Conservation (phyloP, 2,888 invertebrate genomes). For the Gymnocheta viridis region DNA sequence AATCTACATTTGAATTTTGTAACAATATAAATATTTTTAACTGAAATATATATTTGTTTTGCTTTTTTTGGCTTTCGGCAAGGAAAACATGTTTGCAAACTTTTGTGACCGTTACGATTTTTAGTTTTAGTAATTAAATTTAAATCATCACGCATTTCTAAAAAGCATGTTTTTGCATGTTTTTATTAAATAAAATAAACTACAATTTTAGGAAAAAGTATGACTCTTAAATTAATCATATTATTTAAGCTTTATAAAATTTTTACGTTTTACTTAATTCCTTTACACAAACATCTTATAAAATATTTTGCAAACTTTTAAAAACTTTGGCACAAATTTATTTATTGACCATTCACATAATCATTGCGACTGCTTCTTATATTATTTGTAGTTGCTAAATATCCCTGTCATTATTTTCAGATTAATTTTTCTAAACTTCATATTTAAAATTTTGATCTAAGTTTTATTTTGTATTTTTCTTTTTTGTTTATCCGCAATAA, state of each 20-base stretch:
- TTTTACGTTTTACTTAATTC: not conserved
- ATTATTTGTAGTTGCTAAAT: slow-evolving; percentile 31
- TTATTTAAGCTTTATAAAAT: not conserved
- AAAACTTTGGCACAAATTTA: slow-evolving; percentile 13
- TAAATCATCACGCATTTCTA: no score
- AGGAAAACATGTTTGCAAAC: no score
- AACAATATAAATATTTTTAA: no score
- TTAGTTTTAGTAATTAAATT: no score
- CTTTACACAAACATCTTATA: not conserved
- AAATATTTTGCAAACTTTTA: not conserved
- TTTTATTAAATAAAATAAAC: no score
- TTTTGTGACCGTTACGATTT: no score
- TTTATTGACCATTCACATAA: not conserved
- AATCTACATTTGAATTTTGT: no score
- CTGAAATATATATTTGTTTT: no score
- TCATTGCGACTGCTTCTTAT: not conserved
- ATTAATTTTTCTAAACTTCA: slow-evolving; percentile 24
- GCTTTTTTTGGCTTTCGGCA: no score
- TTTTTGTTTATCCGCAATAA: slow-evolving; percentile 23
- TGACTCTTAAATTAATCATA: no score
- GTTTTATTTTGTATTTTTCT: slow-evolving; percentile 9
- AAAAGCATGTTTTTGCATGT: no score
- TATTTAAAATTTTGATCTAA: slow-evolving; percentile 17
- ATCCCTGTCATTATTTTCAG: slow-evolving; percentile 29
- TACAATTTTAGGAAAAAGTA: no score